Percentiles rank a stretch among this genome's conserved stretches.
Evolutionary conservation across 2,888 invertebrate species (phyloP).

Genomic region (Amphipyra berbera): DNA sequence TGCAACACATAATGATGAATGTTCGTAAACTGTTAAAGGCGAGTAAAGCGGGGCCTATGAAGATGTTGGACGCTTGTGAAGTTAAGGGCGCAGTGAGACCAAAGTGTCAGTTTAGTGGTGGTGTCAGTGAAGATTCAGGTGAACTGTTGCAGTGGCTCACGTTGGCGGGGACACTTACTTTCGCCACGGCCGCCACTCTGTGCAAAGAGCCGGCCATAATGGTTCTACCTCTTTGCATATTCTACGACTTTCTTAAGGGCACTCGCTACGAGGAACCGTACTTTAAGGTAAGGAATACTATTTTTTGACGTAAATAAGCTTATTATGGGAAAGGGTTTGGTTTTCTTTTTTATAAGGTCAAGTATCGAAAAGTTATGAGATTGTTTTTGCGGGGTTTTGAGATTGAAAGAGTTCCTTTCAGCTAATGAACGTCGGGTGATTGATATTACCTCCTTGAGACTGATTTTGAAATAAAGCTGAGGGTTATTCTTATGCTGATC

Average conservation of each 20-base stretch:
- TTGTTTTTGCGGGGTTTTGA: slow-evolving; percentile 64
- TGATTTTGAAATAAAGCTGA: slow-evolving; percentile 48
- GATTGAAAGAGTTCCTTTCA: slow-evolving; percentile 66
- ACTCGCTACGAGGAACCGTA: slow-evolving; percentile 84
- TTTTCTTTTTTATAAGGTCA: slow-evolving; percentile 60
- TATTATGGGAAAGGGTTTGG: slow-evolving; percentile 27
- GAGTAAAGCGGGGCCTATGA: slow-evolving; percentile 81
- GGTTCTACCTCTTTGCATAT: slow-evolving; percentile 96
- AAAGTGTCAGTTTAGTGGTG: slow-evolving; percentile 82
- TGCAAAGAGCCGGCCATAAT: slow-evolving; percentile 99
- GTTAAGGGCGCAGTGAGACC: slow-evolving; percentile 76
- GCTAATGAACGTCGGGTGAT: slow-evolving; percentile 62
- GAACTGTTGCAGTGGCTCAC: slow-evolving; percentile 89
- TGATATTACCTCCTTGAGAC: slow-evolving; percentile 54
- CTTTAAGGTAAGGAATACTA: slow-evolving; percentile 87
- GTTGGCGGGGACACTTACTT: slow-evolving; percentile 90
- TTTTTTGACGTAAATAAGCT: slow-evolving; percentile 45
- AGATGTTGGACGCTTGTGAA: slow-evolving; percentile 79
- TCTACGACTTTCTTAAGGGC: slow-evolving; percentile 94
- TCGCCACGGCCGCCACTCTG: slow-evolving; percentile 95
- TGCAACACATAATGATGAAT: slow-evolving; percentile 85
- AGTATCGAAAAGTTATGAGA: slow-evolving; percentile 69
- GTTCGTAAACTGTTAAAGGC: slow-evolving; percentile 81
- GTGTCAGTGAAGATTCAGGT: slow-evolving; percentile 83
- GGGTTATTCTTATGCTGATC: slow-evolving; percentile 41